Conservation (phyloP, 1,140 invertebrate genomes). For the Neuroterus valhalla region DNA sequence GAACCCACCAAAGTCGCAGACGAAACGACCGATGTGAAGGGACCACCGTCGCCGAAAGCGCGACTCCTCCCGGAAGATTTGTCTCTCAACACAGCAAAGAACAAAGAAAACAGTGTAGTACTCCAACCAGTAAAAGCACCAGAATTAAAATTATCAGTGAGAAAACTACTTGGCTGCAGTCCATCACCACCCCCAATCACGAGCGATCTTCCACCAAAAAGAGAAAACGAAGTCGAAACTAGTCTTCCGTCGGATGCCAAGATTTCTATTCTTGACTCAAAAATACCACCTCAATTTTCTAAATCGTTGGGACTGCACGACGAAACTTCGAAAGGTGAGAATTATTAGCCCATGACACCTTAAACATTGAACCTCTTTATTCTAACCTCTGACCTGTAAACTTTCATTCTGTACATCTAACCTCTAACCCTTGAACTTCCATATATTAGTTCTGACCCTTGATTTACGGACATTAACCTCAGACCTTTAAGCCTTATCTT, state of each 20-base stretch:
- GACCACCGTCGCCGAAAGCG: constrained; percentile 59
- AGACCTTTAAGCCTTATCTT: no score
- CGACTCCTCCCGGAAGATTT: constrained; percentile 67
- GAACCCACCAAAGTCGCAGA: constrained; percentile 38
- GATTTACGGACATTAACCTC: no score
- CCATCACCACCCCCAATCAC: constrained; percentile 62
- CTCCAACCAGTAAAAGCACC: constrained; percentile 58
- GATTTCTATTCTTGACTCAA: constrained; percentile 38
- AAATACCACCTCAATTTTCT: constrained; percentile 46
- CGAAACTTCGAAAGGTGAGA: constrained; percentile 49
- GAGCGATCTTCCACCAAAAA: constrained; percentile 54
- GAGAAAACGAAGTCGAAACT: constrained; percentile 56
- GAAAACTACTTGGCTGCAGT: constrained; percentile 65
- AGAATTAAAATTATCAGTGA: constrained; percentile 67
- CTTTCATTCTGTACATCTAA: no score
- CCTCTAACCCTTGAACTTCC: no score
- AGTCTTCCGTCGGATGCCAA: constrained; percentile 44
- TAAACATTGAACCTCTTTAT: no score
- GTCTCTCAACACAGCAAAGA: constrained; percentile 57
- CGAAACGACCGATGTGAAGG: constrained; percentile 24
- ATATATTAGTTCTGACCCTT: no score
- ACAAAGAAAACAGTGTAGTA: constrained; percentile 47
- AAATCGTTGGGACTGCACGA: constrained; percentile 51
- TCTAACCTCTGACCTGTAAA: no score
- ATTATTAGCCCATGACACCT: no score